Base-by-base conservation (phyloP, 2,888 invertebrate species). In the Myopa testacea region DNA sequence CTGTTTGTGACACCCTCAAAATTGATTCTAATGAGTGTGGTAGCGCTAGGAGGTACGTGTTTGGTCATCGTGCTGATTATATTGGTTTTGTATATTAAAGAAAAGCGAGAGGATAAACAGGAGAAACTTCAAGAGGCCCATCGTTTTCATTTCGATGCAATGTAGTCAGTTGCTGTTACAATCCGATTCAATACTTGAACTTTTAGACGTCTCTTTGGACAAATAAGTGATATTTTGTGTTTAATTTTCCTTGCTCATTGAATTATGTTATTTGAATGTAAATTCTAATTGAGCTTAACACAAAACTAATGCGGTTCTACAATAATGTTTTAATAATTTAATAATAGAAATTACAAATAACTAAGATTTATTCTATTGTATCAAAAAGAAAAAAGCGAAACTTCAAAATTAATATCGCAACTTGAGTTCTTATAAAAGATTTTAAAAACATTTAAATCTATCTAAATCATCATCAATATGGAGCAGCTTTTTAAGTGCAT, bases 1-100 rank as follows among this genome's bases (percentile, higher is more conserved):
- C 90, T 98, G 19, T 98, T 98, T 91, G 96, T 98, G 0, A 98
- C 98, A 0, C 98, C 98, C 0, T 97, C 97, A 88, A 96, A 96
- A 89, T 91, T 97, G 76, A 97, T 98, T 86, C 90, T 96, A n/a
- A 93, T 96, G 89, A 98, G 97, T 86, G 96, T 96, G 0, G 94
- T 94, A 79, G 96, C 97, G 0, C 90, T 98, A 78, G 92, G 96
- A 7, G 96, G 95, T 16, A 95, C 97, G 14, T 96, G 98, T 87
- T 91, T 94, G 68, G 91, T 98, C 58, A 95, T 98, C 80, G 94
- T 93, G 77, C 91, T 94, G n/a, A 94, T 97, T 84, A 96, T 98
- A 77, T 92, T 93, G 50, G 94, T 94, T 71, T 91, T 98, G 63
- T 96, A 98, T 88, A 96, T 96, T 93, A 96, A 96, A 86, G 98